phyloP scores from a whole-genome alignment of 2,888 invertebrate species.

The Agelastica alni region DNA sequence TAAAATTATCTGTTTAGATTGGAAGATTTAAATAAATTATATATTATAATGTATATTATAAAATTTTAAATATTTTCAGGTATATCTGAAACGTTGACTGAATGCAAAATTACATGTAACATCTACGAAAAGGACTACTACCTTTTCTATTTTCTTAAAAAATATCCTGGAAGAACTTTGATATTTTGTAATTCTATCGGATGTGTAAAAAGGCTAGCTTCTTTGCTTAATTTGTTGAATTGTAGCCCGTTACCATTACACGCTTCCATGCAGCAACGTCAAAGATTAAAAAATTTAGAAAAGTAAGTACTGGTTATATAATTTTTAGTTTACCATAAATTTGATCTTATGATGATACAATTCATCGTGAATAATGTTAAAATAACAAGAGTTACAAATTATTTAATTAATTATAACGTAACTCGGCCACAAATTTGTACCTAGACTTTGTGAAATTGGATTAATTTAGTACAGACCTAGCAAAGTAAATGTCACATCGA shows the following conservation, averaged over 20 bases:
- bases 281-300: constrained; percentile 92
- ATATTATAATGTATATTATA: no score
- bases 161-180: constrained; percentile 87
- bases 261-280: constrained; percentile 92
- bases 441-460: no score
- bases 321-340: neutral
- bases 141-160: constrained; percentile 85
- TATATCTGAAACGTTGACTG: constrained; percentile 81
- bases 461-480: no score
- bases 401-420: no score
- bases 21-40: no score
- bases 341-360: no score
- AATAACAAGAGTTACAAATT: no score
- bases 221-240: constrained; percentile 69
- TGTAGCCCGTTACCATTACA: constrained; percentile 79
- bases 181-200: constrained; percentile 95
- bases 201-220: constrained; percentile 80
- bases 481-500: no score
- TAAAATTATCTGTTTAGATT: no score
- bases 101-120: constrained; percentile 79
- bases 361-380: no score
- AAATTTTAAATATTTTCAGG: no score
- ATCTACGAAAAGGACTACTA: constrained; percentile 88
- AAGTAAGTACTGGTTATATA: constrained; percentile 55
- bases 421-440: no score